Evolutionary conservation across 2,113 vertebrate genomes (phyloP).

Genomic region (Coreoperca whiteheadi): DNA sequence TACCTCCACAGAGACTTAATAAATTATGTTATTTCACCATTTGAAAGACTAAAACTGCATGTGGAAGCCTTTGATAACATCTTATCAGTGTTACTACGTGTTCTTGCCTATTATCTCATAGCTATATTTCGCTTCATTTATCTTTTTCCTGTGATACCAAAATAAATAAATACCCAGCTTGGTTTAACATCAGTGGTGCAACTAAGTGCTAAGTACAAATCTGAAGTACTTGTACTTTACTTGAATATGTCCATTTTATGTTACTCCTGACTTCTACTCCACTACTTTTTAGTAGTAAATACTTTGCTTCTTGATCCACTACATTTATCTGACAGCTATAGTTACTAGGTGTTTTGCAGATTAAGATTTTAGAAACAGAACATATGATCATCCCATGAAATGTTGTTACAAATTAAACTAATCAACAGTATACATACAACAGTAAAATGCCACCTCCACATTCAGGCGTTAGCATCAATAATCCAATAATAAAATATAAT

Average conservation of each 20-base stretch:
- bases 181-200: neutral
- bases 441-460: too few relatives aligned
- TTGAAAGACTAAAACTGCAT: neutral
- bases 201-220: neutral
- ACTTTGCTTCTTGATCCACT: neutral
- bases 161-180: neutral
- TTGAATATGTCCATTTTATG: neutral
- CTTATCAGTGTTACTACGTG: neutral
- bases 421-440: neutral
- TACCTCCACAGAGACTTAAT: neutral
- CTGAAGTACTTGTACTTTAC: neutral
- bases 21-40: too few relatives aligned
- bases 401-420: neutral
- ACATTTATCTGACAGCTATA: neutral
- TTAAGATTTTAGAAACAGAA: too few relatives aligned
- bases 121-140: neutral
- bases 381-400: too few relatives aligned
- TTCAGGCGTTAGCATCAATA: neutral
- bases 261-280: neutral
- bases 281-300: neutral
- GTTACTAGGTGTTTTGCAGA: neutral
- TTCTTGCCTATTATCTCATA: neutral
- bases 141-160: neutral
- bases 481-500: neutral
- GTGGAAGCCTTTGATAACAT: neutral